Evolutionary conservation across 1,140 invertebrate species (phyloP).

Genomic region (Pectinophora gossypiella): DNA sequence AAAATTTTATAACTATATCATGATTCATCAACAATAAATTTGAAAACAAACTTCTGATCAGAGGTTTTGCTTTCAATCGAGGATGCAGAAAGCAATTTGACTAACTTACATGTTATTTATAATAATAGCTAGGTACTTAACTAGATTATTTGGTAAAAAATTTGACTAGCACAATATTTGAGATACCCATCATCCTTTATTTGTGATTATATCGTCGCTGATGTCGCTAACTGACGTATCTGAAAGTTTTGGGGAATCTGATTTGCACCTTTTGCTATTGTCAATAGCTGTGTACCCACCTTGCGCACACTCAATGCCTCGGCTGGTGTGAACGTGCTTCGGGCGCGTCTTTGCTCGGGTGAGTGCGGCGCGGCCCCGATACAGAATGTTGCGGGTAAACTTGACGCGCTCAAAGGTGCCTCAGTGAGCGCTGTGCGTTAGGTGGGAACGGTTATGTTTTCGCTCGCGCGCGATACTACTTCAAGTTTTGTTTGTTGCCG

Average conservation of each 20-base stretch:
- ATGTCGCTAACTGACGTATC: no score
- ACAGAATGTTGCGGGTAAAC: not conserved
- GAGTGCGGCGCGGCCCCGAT: conserved; percentile 25
- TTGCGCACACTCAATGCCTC: not conserved
- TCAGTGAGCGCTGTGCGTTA: not conserved
- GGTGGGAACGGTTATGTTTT: not conserved
- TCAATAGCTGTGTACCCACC: not conserved
- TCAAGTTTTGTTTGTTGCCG: not conserved
- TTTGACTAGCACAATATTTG: conserved; percentile 35
- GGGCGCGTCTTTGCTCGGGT: conserved; percentile 8
- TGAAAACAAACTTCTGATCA: not conserved
- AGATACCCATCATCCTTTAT: no score
- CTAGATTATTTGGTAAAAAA: conserved; percentile 27
- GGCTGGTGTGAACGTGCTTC: conserved; percentile 10
- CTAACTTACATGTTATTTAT: conserved; percentile 4
- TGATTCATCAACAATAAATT: not conserved
- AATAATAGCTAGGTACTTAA: conserved; percentile 1
- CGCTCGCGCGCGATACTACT: not conserved
- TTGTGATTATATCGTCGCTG: no score
- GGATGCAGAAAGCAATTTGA: not conserved
- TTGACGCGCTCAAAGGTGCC: not conserved
- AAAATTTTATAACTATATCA: no score
- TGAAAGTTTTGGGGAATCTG: no score
- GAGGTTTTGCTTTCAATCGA: not conserved
- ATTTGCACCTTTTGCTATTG: no score